Evolutionary conservation across 2,113 vertebrate genomes (phyloP).

Genomic region (Zonotrichia leucophrys): DNA sequence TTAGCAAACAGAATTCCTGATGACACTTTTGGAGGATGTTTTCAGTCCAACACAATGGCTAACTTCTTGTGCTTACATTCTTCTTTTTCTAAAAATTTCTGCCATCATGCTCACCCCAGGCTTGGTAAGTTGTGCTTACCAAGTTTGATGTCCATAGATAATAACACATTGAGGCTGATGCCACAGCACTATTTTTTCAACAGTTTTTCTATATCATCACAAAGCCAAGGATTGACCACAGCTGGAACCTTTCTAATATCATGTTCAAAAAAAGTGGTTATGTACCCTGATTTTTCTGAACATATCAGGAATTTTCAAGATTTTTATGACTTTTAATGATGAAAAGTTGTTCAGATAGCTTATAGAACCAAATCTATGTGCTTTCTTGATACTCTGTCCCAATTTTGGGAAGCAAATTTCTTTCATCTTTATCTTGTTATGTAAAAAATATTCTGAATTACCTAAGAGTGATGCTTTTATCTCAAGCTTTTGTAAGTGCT

Average conservation of each 20-base stretch:
- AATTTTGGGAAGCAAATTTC: neutral
- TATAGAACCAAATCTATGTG: neutral
- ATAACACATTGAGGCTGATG: neutral
- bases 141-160: neutral
- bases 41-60: neutral
- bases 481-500: slow-evolving; percentile 3
- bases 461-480: slow-evolving; percentile 20
- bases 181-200: neutral
- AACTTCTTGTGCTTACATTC: neutral
- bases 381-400: neutral
- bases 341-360: neutral
- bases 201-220: neutral
- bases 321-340: neutral
- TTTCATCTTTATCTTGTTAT: slow-evolving; percentile 27
- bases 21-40: neutral
- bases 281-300: neutral
- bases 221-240: neutral
- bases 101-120: neutral
- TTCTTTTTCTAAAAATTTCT: neutral
- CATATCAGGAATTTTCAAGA: neutral
- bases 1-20: neutral
- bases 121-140: neutral
- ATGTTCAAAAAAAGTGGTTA: neutral
- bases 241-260: neutral
- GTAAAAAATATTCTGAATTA: slow-evolving; percentile 7